A percentile compares a stretch with the other conserved stretches of the same genome.
Conservation (phyloP, 2,888 invertebrate species). For the Acanthosepion esculentum region DNA sequence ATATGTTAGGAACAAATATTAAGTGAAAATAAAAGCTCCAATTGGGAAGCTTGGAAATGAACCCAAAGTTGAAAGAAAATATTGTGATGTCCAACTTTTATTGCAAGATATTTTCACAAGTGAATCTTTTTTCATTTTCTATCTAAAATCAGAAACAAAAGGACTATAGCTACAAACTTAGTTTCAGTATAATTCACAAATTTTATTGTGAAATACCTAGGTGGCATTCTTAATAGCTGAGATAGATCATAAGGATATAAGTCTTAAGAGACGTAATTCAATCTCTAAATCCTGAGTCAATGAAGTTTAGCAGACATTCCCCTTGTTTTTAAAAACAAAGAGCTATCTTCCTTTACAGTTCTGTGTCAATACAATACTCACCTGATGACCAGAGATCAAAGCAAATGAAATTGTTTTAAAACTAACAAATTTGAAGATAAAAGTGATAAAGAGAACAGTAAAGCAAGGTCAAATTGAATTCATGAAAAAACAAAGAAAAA, state of each 20-base stretch:
- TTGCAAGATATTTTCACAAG: no score
- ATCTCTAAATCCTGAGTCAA: no score
- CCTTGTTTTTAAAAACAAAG: not conserved
- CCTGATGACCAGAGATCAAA: not conserved
- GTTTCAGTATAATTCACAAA: not conserved
- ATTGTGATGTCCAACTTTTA: no score
- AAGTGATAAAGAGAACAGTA: not conserved
- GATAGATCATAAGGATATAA: not conserved
- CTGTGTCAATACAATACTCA: not conserved
- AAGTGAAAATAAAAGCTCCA: no score
- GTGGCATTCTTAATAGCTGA: not conserved
- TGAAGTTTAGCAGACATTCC: no score
- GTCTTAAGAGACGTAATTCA: no score
- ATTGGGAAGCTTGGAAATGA: no score
- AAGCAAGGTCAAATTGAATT: conserved; percentile 5
- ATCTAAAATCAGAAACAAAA: not conserved
- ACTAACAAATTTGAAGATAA: not conserved
- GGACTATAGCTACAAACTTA: not conserved
- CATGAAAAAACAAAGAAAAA: no score
- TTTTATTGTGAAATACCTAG: not conserved
- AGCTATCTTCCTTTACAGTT: not conserved
- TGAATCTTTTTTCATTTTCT: not conserved
- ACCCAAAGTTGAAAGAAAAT: no score
- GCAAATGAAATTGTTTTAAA: not conserved
- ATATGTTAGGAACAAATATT: no score